Percentiles rank a stretch among this genome's conserved stretches.
phyloP scores from a whole-genome alignment of 2,113 vertebrate species.

The Apodemus speciosus region DNA sequence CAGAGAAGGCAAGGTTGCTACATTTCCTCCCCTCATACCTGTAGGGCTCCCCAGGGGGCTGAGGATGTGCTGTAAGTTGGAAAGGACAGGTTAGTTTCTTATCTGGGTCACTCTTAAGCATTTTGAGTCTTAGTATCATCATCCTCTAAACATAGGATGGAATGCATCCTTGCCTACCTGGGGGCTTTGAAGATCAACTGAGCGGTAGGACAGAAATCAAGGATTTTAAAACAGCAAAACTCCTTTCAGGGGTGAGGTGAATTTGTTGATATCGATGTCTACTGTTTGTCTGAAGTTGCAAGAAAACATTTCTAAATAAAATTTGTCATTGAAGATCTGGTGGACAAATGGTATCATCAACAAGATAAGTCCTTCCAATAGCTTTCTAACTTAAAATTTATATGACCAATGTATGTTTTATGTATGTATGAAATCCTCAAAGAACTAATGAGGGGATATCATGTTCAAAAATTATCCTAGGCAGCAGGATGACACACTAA shows the following conservation, averaged over 20 bases:
- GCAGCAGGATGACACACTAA: too few relatives aligned
- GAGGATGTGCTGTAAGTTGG: neutral
- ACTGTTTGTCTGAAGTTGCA: neutral
- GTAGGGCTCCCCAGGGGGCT: too few relatives aligned
- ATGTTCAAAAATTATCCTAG: neutral
- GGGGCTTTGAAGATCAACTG: neutral
- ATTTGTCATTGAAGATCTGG: neutral
- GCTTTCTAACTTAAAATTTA: too few relatives aligned
- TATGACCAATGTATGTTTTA: too few relatives aligned
- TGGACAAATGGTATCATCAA: too few relatives aligned
- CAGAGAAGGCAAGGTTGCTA: too few relatives aligned
- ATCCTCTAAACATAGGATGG: neutral
- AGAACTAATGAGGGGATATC: neutral
- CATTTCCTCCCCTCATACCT: too few relatives aligned
- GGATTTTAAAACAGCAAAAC: neutral
- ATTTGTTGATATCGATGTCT: neutral
- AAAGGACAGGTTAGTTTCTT: neutral
- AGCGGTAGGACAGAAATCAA: neutral
- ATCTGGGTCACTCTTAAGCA: neutral
- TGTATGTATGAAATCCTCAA: too few relatives aligned
- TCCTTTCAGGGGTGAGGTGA: neutral
- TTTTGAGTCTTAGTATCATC: constrained; percentile 6
- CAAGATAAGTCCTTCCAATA: too few relatives aligned
- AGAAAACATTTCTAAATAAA: constrained; percentile 12
- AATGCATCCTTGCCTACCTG: neutral